These are phyloP conservation scores for Columba guinea DNA, from an alignment of 2,797 vertebrate genomes.

Conservation along the genomic window DNA sequence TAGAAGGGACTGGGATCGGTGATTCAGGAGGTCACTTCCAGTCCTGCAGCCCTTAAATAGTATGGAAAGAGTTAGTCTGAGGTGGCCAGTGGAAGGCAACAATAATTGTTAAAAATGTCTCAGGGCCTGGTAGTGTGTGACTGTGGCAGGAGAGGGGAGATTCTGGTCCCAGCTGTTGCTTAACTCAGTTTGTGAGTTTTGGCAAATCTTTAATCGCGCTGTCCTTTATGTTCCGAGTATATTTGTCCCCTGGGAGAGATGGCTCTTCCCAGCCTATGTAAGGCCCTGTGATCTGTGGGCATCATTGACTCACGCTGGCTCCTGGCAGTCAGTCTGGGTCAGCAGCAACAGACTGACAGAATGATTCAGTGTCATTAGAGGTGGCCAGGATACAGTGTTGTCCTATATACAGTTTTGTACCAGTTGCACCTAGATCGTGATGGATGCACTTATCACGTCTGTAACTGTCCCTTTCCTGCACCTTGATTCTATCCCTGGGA, in stretches of 20 bases:
- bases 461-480: not conserved
- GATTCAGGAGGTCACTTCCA: constrained; percentile 60
- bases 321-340: not conserved
- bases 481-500: not conserved
- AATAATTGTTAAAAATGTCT: not conserved
- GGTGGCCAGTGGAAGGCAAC: not conserved
- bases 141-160: not conserved
- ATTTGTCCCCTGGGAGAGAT: not conserved
- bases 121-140: not conserved
- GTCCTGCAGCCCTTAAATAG: constrained; percentile 40
- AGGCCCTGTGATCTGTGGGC: not conserved
- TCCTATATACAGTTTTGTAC: not conserved
- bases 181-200: not conserved
- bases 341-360: not conserved
- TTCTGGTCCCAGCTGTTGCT: not conserved
- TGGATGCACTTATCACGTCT: not conserved
- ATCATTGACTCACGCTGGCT: not conserved
- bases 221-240: not conserved
- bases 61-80: constrained; percentile 58
- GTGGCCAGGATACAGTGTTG: not conserved
- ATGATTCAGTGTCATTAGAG: not conserved
- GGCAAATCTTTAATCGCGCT: not conserved
- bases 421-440: not conserved
- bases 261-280: not conserved
- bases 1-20: constrained; percentile 11